These are phyloP conservation scores for Ochropleura plecta DNA, from an alignment of 2,888 invertebrate genomes.

Conservation along the genomic window DNA sequence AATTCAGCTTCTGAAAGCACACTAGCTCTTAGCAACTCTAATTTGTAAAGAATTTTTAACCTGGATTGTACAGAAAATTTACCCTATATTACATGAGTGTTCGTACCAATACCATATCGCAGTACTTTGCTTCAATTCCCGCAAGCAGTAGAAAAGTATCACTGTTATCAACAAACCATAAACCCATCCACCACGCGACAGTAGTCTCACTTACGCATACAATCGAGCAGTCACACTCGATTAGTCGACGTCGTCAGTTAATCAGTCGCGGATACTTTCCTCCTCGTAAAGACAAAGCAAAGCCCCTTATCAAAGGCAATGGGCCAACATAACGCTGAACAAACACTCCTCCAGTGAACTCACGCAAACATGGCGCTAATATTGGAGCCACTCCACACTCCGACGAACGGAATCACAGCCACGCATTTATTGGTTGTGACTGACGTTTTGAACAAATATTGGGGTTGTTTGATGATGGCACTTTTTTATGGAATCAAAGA, in stretches of 20 bases:
- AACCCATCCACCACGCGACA: neutral
- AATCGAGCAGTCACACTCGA: constrained; percentile 40
- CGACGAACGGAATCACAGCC: constrained; percentile 3
- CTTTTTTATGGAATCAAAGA: neutral
- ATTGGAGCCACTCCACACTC: constrained; percentile 9
- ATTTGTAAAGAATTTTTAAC: no score
- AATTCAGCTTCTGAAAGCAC: neutral
- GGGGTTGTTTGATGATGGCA: neutral
- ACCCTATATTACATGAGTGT: neutral
- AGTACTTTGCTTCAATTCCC: neutral
- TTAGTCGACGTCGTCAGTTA: constrained; percentile 33
- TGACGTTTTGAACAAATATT: constrained; percentile 9
- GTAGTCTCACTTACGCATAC: neutral
- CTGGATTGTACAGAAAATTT: neutral
- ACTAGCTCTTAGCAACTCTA: neutral
- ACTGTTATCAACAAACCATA: constrained; percentile 3
- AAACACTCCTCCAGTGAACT: constrained; percentile 23
- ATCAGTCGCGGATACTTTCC: constrained; percentile 44
- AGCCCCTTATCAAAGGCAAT: constrained; percentile 41
- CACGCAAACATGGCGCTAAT: constrained; percentile 33
- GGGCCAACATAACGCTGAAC: constrained; percentile 28
- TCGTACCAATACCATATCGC: neutral
- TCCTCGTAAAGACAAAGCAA: constrained; percentile 35
- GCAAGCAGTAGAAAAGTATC: neutral
- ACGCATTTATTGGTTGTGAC: constrained; percentile 8